Percentiles rank a stretch among this genome's conserved stretches.
Conservation (phyloP, 2,113 vertebrate species). For the Eubucco bourcierii region DNA sequence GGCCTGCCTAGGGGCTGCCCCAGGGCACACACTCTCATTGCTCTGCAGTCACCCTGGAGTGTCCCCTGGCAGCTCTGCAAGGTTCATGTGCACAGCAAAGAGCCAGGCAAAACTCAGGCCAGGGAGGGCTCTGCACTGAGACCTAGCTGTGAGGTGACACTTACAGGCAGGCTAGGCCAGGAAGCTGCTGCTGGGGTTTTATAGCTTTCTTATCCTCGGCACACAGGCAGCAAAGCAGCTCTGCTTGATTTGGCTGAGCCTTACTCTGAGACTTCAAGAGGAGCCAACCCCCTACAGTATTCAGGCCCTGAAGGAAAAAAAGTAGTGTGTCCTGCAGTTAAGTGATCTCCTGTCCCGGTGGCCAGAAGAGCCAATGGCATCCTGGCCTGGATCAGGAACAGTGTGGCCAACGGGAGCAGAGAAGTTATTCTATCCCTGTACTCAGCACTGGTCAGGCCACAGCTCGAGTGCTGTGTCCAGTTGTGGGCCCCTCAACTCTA, state of each 20-base stretch:
- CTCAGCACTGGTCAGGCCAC: too few relatives aligned
- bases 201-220: background rate
- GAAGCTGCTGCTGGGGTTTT: background rate
- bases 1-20: background rate
- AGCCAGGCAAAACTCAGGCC: background rate
- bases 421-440: too few relatives aligned
- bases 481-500: too few relatives aligned
- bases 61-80: background rate
- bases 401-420: too few relatives aligned
- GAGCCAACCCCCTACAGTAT: background rate
- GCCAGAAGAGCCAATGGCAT: too few relatives aligned
- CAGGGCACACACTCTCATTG: rapidly evolving
- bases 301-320: background rate
- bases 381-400: too few relatives aligned
- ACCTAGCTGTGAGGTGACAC: background rate
- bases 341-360: too few relatives aligned
- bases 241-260: background rate
- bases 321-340: background rate
- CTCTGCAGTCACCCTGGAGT: background rate
- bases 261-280: background rate
- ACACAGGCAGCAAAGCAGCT: background rate
- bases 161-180: background rate
- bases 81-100: background rate
- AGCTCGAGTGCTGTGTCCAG: too few relatives aligned
- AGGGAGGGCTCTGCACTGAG: rapidly evolving